These are phyloP conservation scores for Agapostemon virescens DNA, from an alignment of 2,888 invertebrate species.

Conservation along the genomic window DNA sequence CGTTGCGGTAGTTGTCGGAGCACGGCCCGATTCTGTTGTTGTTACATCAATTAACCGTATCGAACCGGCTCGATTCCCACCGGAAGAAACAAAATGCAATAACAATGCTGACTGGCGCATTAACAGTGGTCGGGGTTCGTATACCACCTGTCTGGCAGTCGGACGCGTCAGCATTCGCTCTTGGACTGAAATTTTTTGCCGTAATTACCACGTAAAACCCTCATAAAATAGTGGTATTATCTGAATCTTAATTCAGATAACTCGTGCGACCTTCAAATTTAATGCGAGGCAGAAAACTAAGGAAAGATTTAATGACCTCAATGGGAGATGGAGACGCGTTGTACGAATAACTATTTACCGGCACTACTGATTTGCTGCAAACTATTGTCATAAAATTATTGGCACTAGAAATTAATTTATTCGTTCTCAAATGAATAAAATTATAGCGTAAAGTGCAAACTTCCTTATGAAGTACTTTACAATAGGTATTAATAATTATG, in stretches of 20 bases:
- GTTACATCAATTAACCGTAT: constrained; percentile 35
- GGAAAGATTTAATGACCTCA: background rate
- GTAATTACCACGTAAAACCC: background rate
- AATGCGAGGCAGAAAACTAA: background rate
- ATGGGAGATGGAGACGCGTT: too few relatives aligned
- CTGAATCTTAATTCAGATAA: constrained; percentile 4
- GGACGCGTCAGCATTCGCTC: background rate
- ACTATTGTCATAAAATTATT: too few relatives aligned
- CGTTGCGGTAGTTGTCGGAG: background rate
- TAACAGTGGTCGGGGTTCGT: background rate
- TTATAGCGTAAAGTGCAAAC: too few relatives aligned
- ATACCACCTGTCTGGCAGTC: background rate
- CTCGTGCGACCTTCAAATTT: background rate
- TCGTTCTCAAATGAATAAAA: too few relatives aligned
- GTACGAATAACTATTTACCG: too few relatives aligned
- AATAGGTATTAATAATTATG: too few relatives aligned
- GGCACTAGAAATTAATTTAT: too few relatives aligned
- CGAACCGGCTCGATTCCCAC: background rate
- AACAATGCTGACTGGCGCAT: constrained; percentile 3
- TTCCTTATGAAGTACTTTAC: too few relatives aligned
- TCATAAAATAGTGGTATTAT: background rate
- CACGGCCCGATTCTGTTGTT: background rate
- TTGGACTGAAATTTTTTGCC: background rate
- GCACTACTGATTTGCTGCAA: too few relatives aligned
- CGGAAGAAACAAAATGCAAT: background rate